phyloP scores from a whole-genome alignment of 2,888 invertebrate genomes.

The Trissonchulus latispiculum region DNA sequence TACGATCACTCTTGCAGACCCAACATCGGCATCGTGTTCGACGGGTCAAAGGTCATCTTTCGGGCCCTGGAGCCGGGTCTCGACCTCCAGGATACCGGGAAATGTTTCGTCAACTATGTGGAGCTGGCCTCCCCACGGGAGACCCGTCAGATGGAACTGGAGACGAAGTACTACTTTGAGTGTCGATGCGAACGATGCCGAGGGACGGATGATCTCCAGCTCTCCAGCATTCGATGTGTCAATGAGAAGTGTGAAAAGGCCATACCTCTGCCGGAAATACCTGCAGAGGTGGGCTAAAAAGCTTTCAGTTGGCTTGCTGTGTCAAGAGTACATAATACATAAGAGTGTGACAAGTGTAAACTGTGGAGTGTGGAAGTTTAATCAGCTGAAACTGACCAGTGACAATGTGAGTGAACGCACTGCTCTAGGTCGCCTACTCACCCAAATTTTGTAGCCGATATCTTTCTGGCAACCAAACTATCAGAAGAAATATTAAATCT shows the following conservation, averaged over 20 bases:
- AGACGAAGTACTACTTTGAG: constrained; percentile 13
- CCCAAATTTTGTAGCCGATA: no score
- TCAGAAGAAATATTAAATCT: no score
- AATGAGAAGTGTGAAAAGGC: background rate
- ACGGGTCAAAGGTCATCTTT: constrained; percentile 5
- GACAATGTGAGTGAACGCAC: no score
- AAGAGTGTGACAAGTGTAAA: no score
- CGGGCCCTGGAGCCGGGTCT: constrained; percentile 8
- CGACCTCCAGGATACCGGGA: background rate
- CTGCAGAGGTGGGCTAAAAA: background rate
- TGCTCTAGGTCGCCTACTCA: no score
- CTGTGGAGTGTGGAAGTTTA: no score
- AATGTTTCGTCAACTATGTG: constrained; percentile 15
- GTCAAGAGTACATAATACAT: no score
- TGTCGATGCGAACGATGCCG: constrained; percentile 14
- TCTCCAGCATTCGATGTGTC: constrained; percentile 4
- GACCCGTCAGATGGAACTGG: background rate
- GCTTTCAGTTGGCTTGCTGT: no score
- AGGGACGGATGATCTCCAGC: background rate
- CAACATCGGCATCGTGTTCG: constrained; percentile 1
- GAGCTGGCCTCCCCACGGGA: constrained; percentile 5
- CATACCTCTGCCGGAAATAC: background rate
- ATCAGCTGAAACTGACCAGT: no score
- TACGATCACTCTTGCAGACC: constrained; percentile 12
- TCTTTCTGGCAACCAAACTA: no score